Evolutionary conservation across 2,888 invertebrate genomes (phyloP).

Genomic region (Napeogenes sylphis): DNA sequence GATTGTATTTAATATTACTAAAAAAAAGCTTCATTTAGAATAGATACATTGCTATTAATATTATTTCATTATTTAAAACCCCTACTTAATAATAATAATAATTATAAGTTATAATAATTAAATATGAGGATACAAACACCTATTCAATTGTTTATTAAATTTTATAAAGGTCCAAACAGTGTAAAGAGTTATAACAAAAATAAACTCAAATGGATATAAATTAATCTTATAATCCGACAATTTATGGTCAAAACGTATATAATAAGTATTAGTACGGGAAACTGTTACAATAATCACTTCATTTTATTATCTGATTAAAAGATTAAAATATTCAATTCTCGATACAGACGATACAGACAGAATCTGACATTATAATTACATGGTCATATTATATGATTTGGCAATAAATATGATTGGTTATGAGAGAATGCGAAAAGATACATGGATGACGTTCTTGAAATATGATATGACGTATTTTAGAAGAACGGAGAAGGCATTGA

Average conservation of each 20-base stretch:
- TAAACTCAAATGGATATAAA: constrained; percentile 3
- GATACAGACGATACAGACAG: neutral
- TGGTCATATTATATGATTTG: constrained; percentile 1
- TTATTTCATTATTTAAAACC: no score
- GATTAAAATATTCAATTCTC: neutral
- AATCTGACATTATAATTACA: neutral
- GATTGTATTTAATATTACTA: no score
- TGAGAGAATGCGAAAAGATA: no score
- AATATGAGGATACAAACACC: no score
- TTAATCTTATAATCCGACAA: constrained; percentile 4
- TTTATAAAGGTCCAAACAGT: neutral
- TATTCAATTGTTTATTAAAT: neutral
- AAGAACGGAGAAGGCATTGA: neutral
- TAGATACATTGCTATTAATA: no score
- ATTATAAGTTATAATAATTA: no score
- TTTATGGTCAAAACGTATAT: constrained; percentile 15
- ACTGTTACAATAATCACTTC: constrained; percentile 4
- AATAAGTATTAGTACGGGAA: constrained; percentile 14
- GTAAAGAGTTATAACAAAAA: neutral
- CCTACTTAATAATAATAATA: no score
- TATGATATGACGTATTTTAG: no score
- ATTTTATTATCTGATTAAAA: constrained; percentile 2
- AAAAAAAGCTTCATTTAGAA: no score
- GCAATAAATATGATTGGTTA: no score
- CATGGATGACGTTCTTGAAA: no score